Conservation (phyloP, 2,113 vertebrate species). For the Clupea harengus region DNA sequence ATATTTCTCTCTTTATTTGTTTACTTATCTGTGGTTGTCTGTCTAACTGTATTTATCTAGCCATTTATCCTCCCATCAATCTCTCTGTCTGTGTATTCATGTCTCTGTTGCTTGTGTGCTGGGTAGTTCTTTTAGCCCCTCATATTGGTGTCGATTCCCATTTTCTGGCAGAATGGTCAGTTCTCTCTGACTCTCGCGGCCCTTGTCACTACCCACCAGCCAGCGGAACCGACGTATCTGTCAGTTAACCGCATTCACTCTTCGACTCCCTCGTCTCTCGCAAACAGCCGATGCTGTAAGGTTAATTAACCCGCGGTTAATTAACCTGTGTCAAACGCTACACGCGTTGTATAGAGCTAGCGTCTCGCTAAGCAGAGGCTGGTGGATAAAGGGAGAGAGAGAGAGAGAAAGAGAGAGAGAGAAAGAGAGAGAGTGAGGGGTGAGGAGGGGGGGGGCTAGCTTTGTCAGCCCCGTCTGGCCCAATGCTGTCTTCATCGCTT, state of each 20-base stretch:
- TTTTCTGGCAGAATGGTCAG: not conserved
- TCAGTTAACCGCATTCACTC: not conserved
- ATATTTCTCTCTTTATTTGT: not conserved
- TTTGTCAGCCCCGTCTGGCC: constrained; percentile 60
- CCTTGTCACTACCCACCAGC: not conserved
- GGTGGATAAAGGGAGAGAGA: not conserved
- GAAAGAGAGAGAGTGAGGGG: not conserved
- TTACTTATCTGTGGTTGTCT: not conserved
- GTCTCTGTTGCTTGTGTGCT: not conserved
- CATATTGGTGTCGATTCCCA: not conserved
- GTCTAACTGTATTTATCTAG: not conserved
- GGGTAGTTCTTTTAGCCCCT: not conserved
- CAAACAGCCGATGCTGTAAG: not conserved
- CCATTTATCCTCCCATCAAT: not conserved
- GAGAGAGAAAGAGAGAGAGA: not conserved
- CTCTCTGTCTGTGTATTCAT: not conserved
- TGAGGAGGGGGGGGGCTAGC: not conserved
- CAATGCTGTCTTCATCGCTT: constrained; percentile 66
- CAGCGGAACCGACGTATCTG: not conserved
- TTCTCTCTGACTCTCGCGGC: not conserved
- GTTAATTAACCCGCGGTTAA: not conserved
- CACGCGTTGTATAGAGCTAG: not conserved
- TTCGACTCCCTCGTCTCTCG: not conserved
- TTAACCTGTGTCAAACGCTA: not conserved
- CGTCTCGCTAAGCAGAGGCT: not conserved